Base-by-base conservation (phyloP, 1,140 invertebrate genomes). In the Panagrolaimus sp. region DNA sequence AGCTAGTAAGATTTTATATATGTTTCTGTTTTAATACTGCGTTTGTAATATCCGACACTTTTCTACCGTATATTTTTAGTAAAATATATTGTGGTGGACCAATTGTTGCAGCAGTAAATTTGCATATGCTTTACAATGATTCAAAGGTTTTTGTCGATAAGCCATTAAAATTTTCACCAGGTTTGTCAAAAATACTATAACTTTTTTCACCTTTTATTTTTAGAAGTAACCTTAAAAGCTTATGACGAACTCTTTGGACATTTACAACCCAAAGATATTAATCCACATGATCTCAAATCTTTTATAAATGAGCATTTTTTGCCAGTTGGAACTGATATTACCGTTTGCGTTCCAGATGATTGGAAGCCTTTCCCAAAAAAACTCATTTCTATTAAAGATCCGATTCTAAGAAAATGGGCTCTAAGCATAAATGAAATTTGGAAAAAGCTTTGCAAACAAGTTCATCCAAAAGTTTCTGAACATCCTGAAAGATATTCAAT, bases 111-210 rank as follows among this genome's bases (percentile, higher is more conserved):
- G 73, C 75, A 47, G 70, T 63, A 12, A 72, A 65, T 62, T 88
- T 88, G 82, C 87, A 89, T 0, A 83, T 86, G 32, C 86, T 92
- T 32, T 68, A 67, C 15, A 70, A 74, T n/a, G 74, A 76, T 43
- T 76, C 74, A 45, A 76, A 76, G 64, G 70, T 69, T 15, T 82
- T 72, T 73, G 74, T 76, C 14, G 74, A 76, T 65, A 47, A 67
- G 21, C 75, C 74, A 43, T 43, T 76, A 12, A 69, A 69, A 62
- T 65, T 10, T 12, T 43, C 48, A 21, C 75, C 74, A 45, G 26
- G 45, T 24, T 48, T 26, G 45, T 58, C 74, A 32, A 26, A 68
- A 4, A n/a, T n/a, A n/a, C n/a, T 38, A 38, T 38, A 38, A 7
- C 32, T 38, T 38, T 38, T 38, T 4, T 38, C 7, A 38, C 32